Evolutionary conservation across 2,888 invertebrate species (phyloP).

Genomic region (Pandemis cinnamomeana): DNA sequence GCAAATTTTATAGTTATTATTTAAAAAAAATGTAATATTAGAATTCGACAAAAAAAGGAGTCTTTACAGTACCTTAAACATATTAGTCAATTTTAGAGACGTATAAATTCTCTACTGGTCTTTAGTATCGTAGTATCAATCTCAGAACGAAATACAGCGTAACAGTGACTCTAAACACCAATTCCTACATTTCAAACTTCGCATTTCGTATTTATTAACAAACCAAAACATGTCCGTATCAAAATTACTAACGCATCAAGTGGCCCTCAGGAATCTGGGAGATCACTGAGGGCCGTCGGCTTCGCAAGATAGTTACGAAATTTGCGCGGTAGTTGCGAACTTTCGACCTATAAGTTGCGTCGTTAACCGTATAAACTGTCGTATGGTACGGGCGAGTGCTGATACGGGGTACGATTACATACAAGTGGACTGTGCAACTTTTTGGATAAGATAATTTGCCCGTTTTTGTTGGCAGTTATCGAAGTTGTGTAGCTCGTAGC

Average conservation of each 20-base stretch:
- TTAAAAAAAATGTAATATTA: no score
- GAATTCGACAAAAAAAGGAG: no score
- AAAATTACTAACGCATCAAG: slow-evolving; percentile 37
- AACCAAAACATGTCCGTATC: slow-evolving; percentile 19
- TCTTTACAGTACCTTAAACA: no score
- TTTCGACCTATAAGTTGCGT: slow-evolving; percentile 63
- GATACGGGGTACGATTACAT: slow-evolving; percentile 44
- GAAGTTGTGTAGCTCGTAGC: neutral
- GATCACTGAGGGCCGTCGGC: slow-evolving; percentile 55
- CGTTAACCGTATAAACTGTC: slow-evolving; percentile 58
- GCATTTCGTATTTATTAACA: neutral
- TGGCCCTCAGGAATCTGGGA: slow-evolving; percentile 42
- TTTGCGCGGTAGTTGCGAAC: slow-evolving; percentile 52
- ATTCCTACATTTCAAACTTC: no score
- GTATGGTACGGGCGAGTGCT: slow-evolving; percentile 44
- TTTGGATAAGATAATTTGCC: slow-evolving; percentile 39
- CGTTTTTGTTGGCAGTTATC: neutral
- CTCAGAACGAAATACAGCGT: no score
- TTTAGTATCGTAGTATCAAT: no score
- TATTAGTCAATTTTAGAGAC: no score
- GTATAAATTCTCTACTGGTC: no score
- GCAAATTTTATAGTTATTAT: no score
- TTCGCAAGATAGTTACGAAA: slow-evolving; percentile 62
- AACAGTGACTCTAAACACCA: no score
- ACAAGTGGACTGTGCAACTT: slow-evolving; percentile 39